phyloP scores from a whole-genome alignment of 2,888 invertebrate species.

The Smittia aterrima region DNA sequence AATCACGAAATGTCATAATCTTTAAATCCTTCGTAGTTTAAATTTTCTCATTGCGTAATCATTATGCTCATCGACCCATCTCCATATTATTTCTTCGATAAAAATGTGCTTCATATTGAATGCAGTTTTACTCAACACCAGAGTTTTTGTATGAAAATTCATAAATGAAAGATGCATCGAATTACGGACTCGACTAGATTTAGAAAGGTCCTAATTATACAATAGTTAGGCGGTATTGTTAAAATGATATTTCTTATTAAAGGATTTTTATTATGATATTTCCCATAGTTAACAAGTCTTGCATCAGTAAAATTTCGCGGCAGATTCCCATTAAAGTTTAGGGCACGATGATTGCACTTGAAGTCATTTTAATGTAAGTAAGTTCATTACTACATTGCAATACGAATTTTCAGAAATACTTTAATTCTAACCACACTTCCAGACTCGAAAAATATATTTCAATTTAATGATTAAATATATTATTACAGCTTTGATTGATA shows the following conservation, averaged over 20 bases:
- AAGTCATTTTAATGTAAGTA: not conserved
- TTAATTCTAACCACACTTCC: conserved; percentile 4
- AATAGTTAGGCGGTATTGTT: no score
- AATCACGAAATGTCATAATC: no score
- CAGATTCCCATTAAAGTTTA: not conserved
- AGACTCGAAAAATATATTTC: not conserved
- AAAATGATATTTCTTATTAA: no score
- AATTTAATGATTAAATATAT: not conserved
- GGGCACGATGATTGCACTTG: not conserved
- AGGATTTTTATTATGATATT: not conserved
- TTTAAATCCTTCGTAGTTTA: no score
- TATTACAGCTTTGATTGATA: not conserved
- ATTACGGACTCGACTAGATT: not conserved
- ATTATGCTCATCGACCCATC: not conserved
- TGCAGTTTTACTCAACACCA: not conserved
- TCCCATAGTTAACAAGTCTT: not conserved
- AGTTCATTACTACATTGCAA: no score
- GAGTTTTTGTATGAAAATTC: not conserved
- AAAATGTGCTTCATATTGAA: not conserved
- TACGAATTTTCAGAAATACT: no score
- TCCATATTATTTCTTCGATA: not conserved
- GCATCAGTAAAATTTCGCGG: not conserved
- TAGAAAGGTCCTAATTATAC: no score
- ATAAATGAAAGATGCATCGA: not conserved
- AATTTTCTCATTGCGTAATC: not conserved